A percentile compares a stretch with the other conserved stretches of the same genome.
phyloP scores from a whole-genome alignment of 2,113 vertebrate genomes.

The Callipepla californica region DNA sequence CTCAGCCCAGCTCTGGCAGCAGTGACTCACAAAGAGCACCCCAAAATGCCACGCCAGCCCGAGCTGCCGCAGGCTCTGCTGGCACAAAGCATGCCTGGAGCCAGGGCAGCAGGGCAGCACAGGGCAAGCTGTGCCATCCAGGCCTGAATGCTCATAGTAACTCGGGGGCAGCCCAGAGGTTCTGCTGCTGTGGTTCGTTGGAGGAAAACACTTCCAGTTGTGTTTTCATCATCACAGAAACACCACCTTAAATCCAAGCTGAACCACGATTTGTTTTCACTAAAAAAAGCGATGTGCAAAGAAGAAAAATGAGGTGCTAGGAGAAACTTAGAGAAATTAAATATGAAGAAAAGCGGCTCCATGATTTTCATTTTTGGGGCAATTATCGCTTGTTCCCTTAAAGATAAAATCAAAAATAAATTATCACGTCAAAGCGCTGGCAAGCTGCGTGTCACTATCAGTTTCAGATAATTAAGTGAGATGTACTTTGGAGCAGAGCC shows the following conservation, averaged over 20 bases:
- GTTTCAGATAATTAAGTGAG: not conserved
- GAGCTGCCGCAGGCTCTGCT: too few relatives aligned
- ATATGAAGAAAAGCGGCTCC: not conserved
- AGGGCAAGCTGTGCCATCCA: not conserved
- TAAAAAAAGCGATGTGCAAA: not conserved
- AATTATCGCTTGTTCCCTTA: not conserved
- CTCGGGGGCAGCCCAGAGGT: not conserved
- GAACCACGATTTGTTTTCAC: not conserved
- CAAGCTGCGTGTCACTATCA: not conserved
- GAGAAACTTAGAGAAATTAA: not conserved
- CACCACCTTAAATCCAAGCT: not conserved
- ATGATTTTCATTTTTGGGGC: not conserved
- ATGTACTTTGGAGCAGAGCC: not conserved
- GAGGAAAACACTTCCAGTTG: not conserved
- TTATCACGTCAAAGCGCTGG: not conserved
- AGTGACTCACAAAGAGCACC: too few relatives aligned
- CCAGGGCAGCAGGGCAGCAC: too few relatives aligned
- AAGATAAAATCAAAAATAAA: not conserved
- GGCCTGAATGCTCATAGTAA: rapidly evolving
- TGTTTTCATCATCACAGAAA: not conserved
- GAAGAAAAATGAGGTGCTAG: not conserved
- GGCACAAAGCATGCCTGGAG: too few relatives aligned
- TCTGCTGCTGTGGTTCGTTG: not conserved
- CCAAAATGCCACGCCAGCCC: too few relatives aligned
- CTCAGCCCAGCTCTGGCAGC: not conserved